Percentiles rank a stretch among this genome's conserved stretches.
These are phyloP conservation scores for Tyria jacobaeae DNA, from an alignment of 2,888 invertebrate species.

Conservation along the genomic window DNA sequence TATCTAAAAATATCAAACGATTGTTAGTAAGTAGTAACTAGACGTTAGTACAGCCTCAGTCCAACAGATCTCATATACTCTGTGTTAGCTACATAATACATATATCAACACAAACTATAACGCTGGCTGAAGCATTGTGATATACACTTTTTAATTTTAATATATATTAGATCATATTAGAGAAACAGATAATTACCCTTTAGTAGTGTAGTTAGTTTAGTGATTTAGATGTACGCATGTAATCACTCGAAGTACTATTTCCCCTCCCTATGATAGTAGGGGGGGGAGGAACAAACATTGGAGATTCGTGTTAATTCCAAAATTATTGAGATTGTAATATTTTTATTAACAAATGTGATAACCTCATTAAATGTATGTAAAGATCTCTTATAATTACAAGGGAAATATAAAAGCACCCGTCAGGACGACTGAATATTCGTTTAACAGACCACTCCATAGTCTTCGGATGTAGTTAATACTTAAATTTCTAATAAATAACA, in stretches of 20 bases:
- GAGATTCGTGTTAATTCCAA: background rate
- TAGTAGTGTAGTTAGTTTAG: too few species aligned
- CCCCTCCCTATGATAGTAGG: background rate
- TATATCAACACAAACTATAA: constrained; percentile 50
- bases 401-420: constrained; percentile 42
- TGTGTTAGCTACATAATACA: constrained; percentile 71
- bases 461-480: constrained; percentile 15
- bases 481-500: constrained; percentile 12
- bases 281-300: background rate
- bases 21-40: constrained; percentile 13
- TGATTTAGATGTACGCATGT: background rate
- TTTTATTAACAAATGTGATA: too few species aligned
- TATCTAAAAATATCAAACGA: constrained; percentile 17
- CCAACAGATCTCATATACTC: constrained; percentile 53
- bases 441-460: constrained; percentile 23
- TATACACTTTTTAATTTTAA: constrained; percentile 36
- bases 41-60: constrained; percentile 25
- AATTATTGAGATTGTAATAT: background rate
- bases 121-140: constrained; percentile 43
- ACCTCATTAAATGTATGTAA: constrained; percentile 13
- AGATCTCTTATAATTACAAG: constrained; percentile 48
- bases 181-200: background rate
- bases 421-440: constrained; percentile 52
- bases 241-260: background rate
- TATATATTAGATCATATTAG: constrained; percentile 35